Percentiles rank a stretch among this genome's conserved stretches.
These are phyloP conservation scores for Amblyopsis hoosieri DNA, from an alignment of 2,797 vertebrate species.

Conservation along the genomic window DNA sequence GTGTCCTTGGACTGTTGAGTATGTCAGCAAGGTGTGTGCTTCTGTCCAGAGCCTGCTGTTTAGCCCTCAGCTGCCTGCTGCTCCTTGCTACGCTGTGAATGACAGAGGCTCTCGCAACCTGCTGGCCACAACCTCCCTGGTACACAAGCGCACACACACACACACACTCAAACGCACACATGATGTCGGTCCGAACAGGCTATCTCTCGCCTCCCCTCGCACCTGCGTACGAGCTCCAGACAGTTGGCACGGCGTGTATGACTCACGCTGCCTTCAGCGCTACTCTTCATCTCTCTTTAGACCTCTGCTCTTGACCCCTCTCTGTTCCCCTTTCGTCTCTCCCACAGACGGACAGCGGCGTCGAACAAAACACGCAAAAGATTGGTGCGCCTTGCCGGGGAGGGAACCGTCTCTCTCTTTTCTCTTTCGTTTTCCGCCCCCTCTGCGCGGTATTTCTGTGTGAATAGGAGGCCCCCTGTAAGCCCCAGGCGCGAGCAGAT, in stretches of 20 bases:
- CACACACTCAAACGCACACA: conserved; percentile 7
- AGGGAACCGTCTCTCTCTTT: conserved; percentile 56
- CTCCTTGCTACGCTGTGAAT: conserved; percentile 56
- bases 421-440: conserved; percentile 44
- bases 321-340: conserved; percentile 23
- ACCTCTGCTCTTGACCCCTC: conserved; percentile 49
- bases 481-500: conserved; percentile 75
- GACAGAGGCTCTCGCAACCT: conserved; percentile 31
- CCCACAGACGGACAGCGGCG: conserved; percentile 34
- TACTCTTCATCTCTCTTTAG: conserved; percentile 44
- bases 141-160: conserved; percentile 24
- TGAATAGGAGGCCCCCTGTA: conserved; percentile 76
- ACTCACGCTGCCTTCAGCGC: conserved; percentile 49
- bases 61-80: conserved; percentile 52
- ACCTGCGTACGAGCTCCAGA: conserved; percentile 21
- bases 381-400: conserved; percentile 48
- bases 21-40: not conserved
- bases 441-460: conserved; percentile 53
- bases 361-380: conserved; percentile 51
- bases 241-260: conserved; percentile 61
- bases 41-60: conserved; percentile 21
- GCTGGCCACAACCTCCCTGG: conserved; percentile 44
- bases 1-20: not conserved
- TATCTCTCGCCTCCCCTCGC: conserved; percentile 25
- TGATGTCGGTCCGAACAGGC: conserved; percentile 37